Conservation (phyloP, 1,140 invertebrate genomes). For the Aphaenogaster rudis region DNA sequence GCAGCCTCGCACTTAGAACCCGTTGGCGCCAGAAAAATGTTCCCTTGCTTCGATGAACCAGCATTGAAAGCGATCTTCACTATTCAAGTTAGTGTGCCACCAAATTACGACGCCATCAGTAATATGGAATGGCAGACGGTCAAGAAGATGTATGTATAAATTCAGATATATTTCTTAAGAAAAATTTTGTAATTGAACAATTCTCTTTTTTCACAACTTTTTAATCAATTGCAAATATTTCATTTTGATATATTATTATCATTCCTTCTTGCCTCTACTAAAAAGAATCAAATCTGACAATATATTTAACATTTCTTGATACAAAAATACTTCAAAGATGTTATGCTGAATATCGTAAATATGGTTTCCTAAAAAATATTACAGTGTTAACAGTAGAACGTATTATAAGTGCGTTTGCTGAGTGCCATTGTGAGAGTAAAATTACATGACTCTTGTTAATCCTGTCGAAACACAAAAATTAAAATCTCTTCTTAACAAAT, state of each 20-base stretch:
- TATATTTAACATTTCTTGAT: constrained; percentile 1
- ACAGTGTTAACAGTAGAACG: neutral
- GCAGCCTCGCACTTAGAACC: constrained; percentile 89
- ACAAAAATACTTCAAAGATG: neutral
- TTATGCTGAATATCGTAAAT: neutral
- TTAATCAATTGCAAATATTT: neutral
- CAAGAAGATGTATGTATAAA: constrained; percentile 16
- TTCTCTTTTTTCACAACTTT: neutral
- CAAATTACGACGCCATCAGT: constrained; percentile 82
- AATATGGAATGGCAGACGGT: constrained; percentile 80
- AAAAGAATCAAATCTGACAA: neutral
- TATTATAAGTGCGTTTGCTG: neutral
- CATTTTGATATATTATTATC: neutral
- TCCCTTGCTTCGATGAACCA: constrained; percentile 92
- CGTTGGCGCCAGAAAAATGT: constrained; percentile 88
- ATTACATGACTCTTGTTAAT: neutral
- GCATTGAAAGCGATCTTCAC: constrained; percentile 89
- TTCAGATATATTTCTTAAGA: neutral
- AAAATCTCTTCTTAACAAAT: neutral
- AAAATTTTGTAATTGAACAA: neutral
- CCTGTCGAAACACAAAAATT: neutral
- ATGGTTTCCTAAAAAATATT: neutral
- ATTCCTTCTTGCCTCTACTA: neutral
- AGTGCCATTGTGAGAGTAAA: neutral
- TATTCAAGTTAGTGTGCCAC: constrained; percentile 84